These are phyloP conservation scores for Callionymus lyra DNA, from an alignment of 2,113 vertebrate species.

Conservation along the genomic window DNA sequence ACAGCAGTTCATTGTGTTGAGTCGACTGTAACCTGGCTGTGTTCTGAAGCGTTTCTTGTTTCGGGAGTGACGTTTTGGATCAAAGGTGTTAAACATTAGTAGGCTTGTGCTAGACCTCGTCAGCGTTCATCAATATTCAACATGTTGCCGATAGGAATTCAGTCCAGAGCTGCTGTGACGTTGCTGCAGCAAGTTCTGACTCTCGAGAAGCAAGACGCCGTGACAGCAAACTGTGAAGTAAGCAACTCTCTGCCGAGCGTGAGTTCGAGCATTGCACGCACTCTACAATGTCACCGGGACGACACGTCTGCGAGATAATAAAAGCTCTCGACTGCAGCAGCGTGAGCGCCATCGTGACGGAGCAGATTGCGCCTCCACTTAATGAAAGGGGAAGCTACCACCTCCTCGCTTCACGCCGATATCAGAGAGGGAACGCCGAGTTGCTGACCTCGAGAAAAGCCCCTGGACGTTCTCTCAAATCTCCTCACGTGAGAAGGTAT, in stretches of 20 bases:
- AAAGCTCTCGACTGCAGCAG: constrained; percentile 1
- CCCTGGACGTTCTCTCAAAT: constrained; percentile 5
- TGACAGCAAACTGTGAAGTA: constrained; percentile 14
- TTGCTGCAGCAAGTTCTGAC: constrained; percentile 5
- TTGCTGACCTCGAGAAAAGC: constrained; percentile 2
- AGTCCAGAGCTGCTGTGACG: too few species aligned
- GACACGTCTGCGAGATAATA: too few species aligned
- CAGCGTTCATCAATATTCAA: too few species aligned
- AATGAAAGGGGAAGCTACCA: background rate
- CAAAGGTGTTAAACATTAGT: too few species aligned
- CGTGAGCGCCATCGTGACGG: background rate
- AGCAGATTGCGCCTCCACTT: background rate
- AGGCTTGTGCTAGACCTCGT: too few species aligned
- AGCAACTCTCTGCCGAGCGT: constrained; percentile 11
- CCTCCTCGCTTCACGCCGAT: background rate
- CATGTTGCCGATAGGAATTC: too few species aligned
- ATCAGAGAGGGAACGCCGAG: background rate
- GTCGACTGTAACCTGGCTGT: too few species aligned
- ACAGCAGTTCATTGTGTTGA: too few species aligned
- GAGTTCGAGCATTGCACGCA: constrained; percentile 1
- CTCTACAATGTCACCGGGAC: background rate
- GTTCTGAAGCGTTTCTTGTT: too few species aligned
- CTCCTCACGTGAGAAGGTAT: constrained; percentile 7
- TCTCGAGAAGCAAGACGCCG: constrained; percentile 8
- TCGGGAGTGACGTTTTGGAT: too few species aligned